Evolutionary conservation across 2,888 invertebrate genomes (phyloP), one percentile per base, ranked within the genome.

Genomic region (Melanchra persicariae): DNA sequence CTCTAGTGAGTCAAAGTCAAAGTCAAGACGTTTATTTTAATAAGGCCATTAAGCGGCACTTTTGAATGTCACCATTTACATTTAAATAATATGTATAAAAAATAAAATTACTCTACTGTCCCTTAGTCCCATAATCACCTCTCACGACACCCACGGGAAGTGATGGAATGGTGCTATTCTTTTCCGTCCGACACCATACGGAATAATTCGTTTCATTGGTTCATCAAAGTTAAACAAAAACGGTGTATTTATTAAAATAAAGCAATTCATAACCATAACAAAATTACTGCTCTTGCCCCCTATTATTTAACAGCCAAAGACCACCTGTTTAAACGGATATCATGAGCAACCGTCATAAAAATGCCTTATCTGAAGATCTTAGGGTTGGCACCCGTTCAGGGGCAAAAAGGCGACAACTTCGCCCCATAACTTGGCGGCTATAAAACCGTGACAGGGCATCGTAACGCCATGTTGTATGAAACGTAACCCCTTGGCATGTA

Each of bases 371-470:
- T 68, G 6, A 24, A 57, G 64, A 82, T 82, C 79, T 81, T 51
- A 49, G 54, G 61, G 64, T 43, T 52, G 37, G 22, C 34, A 30
- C 22, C 34, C 47, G 30, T 57, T 70, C 59, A 58, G 43, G 74
- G 63, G 75, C 43, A 79, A 77, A 83, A 77, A 71, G 67, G 71
- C 68, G 66, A 70, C 74, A 84, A 85, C 71, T 85, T 86, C 70
- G 65, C 70, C 75, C 74, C 82, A 85, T 87, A 86, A 85, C 79
- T 82, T 79, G 75, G 74, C 68, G 74, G 75, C 61, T 70, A 83
- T 88, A 89, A 85, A 85, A 62, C 77, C 78, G 82, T 86, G 85
- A 85, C 79, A 67, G 80, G 78, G 73, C 67, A 83, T 72, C 82
- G 74, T 82, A 85, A 81, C 85, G 74, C 60, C 65, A 64, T 80